These are phyloP conservation scores for Neolamprologus fasciatus DNA, from an alignment of 2,113 vertebrate genomes.

Conservation along the genomic window DNA sequence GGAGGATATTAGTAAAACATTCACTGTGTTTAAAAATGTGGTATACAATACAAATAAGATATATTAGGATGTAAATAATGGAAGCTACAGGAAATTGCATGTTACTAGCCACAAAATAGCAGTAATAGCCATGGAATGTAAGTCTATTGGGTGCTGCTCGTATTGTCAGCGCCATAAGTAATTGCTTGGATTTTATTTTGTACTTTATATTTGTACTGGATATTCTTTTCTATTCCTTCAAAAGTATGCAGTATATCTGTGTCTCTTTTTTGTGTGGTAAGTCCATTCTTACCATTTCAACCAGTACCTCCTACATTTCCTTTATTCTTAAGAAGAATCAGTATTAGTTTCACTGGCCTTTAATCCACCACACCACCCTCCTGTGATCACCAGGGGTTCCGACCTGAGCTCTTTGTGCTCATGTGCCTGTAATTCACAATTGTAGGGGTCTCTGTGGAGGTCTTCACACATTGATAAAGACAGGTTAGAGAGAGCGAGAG, in stretches of 20 bases:
- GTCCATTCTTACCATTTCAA: neutral
- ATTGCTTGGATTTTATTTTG: neutral
- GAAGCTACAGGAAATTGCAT: neutral
- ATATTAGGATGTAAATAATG: neutral
- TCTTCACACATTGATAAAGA: neutral
- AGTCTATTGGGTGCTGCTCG: neutral
- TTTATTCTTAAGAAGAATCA: constrained; percentile 1
- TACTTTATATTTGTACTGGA: neutral
- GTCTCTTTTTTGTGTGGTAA: neutral
- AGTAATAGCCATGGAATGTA: neutral
- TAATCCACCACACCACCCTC: neutral
- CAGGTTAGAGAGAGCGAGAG: neutral
- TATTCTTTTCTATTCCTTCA: neutral
- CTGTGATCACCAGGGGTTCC: neutral
- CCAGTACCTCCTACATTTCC: neutral
- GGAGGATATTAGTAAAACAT: neutral
- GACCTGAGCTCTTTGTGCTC: neutral
- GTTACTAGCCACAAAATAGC: neutral
- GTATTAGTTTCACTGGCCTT: neutral
- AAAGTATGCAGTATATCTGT: neutral
- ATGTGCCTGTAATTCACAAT: neutral
- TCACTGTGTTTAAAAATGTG: neutral
- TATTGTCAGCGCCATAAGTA: neutral
- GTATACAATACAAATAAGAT: neutral
- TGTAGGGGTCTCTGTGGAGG: neutral